These are phyloP conservation scores for Antitype chi DNA, from an alignment of 2,888 invertebrate genomes.

Conservation along the genomic window DNA sequence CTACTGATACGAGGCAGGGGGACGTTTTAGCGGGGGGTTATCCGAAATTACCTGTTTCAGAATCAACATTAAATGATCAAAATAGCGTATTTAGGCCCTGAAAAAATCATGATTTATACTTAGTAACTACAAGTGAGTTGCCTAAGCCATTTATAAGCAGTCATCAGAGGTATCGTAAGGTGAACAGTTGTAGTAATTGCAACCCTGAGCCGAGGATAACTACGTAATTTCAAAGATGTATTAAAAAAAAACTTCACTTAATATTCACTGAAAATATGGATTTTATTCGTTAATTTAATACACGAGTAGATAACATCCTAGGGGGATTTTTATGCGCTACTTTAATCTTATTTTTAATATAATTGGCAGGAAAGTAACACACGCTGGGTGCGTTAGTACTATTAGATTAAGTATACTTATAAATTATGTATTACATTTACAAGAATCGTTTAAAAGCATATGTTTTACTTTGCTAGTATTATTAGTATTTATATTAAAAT, in stretches of 20 bases:
- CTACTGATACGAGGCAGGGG: slow-evolving; percentile 22
- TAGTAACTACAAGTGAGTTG: slow-evolving; percentile 30
- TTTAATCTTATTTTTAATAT: slow-evolving; percentile 20
- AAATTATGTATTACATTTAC: neutral
- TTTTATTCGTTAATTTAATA: neutral
- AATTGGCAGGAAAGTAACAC: slow-evolving; percentile 27
- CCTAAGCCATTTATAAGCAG: slow-evolving; percentile 47
- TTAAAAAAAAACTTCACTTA: slow-evolving; percentile 20
- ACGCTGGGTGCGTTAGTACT: neutral
- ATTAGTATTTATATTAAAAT: neutral
- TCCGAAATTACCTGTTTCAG: no score
- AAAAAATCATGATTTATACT: slow-evolving; percentile 27
- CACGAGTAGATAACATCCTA: slow-evolving; percentile 8
- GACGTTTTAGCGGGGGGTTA: no score
- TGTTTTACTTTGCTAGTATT: neutral
- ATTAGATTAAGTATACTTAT: neutral
- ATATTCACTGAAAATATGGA: slow-evolving; percentile 1
- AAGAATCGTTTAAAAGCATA: slow-evolving; percentile 1
- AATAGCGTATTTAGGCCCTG: no score
- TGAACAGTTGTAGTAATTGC: slow-evolving; percentile 47
- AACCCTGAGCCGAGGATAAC: slow-evolving; percentile 42
- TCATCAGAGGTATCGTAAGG: slow-evolving; percentile 42
- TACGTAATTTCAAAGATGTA: slow-evolving; percentile 29
- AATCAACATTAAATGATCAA: no score
- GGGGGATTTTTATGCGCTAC: slow-evolving; percentile 1